Evolutionary conservation across 2,888 invertebrate genomes (phyloP).

Genomic region (Crematogaster levior): DNA sequence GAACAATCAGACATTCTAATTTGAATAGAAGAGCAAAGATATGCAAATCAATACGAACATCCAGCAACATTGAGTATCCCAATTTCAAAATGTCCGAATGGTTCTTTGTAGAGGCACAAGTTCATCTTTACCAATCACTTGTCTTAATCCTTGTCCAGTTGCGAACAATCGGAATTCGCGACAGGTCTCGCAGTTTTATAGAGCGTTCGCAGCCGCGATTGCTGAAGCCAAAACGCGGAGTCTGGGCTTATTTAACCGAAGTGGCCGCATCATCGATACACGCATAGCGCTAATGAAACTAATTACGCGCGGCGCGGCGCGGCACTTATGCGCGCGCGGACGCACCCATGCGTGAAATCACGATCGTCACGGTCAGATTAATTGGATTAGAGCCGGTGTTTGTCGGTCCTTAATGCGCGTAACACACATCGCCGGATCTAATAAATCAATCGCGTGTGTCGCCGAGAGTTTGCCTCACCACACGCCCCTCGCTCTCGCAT

Average conservation of each 20-base stretch:
- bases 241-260: conserved; percentile 41
- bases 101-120: background rate
- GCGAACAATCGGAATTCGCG: background rate
- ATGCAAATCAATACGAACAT: background rate
- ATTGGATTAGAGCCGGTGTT: conserved; percentile 66
- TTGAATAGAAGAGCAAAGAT: background rate
- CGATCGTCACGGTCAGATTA: conserved; percentile 63
- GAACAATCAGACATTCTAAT: background rate
- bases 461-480: conserved; percentile 7
- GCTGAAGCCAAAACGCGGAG: conserved; percentile 16
- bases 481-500: conserved; percentile 46
- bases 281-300: conserved; percentile 65
- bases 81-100: background rate
- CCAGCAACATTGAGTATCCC: background rate
- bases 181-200: conserved; percentile 2
- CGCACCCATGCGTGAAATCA: conserved; percentile 57
- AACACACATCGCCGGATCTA: conserved; percentile 56
- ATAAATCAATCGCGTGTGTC: conserved; percentile 67
- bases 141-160: background rate
- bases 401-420: conserved; percentile 66
- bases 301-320: conserved; percentile 63
- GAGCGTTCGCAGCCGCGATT: conserved; percentile 7
- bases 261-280: conserved; percentile 49
- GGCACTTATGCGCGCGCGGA: conserved; percentile 56
- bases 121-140: conserved; percentile 19